phyloP scores from a whole-genome alignment of 2,888 invertebrate species.

The Zele albiditarsus region DNA sequence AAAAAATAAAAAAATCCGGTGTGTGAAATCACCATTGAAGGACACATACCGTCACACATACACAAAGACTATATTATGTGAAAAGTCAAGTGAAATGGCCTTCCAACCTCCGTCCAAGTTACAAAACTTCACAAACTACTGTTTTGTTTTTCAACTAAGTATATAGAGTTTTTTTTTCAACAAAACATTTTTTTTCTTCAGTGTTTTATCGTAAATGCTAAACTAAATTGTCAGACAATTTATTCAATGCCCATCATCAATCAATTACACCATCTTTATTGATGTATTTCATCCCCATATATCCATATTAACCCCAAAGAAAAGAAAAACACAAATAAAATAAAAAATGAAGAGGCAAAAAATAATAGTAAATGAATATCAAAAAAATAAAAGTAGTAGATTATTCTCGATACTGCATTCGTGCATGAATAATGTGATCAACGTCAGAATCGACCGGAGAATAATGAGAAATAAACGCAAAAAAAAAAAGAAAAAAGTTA shows the following conservation, averaged over 20 bases:
- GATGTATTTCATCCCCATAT: background rate
- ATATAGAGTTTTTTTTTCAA: background rate
- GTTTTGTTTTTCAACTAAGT: background rate
- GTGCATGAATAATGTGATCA: background rate
- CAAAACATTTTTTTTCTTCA: background rate
- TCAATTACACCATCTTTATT: background rate
- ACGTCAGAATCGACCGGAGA: background rate
- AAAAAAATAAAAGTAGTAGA: background rate
- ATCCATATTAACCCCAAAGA: background rate
- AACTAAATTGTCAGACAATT: background rate
- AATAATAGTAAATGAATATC: background rate
- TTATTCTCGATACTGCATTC: background rate
- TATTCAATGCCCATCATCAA: background rate
- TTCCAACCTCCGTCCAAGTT: background rate
- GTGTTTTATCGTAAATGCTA: background rate
- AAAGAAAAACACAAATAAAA: background rate
- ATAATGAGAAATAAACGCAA: background rate
- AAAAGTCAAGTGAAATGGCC: constrained; percentile 7
- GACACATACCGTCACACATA: background rate
- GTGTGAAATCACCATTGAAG: background rate
- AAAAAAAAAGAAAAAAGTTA: background rate
- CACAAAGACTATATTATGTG: background rate
- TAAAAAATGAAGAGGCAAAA: background rate
- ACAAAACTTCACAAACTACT: background rate
- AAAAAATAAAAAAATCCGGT: background rate